phyloP scores from a whole-genome alignment of 2,113 vertebrate species.

The Cyprinodon tularosa region DNA sequence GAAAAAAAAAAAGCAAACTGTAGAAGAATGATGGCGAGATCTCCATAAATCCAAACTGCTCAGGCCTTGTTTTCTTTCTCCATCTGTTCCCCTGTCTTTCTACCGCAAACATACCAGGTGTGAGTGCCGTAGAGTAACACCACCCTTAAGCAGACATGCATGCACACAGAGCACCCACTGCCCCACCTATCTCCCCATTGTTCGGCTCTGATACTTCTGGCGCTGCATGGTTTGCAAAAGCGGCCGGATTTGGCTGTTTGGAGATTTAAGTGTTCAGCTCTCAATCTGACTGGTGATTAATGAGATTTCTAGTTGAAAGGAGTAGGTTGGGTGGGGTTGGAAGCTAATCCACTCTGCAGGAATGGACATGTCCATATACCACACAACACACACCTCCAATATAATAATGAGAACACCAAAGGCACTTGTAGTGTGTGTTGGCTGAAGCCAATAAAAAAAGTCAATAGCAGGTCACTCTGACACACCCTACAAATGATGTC shows the following conservation, averaged over 20 bases:
- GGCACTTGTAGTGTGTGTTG: too few relatives aligned
- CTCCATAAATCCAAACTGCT: conserved; percentile 16
- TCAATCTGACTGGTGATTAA: conserved; percentile 59
- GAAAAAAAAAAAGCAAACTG: neutral
- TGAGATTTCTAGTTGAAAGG: conserved; percentile 24
- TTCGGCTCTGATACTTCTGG: conserved; percentile 10
- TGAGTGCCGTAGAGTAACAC: conserved; percentile 49
- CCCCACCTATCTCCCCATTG: conserved; percentile 27
- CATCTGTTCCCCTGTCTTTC: conserved; percentile 50
- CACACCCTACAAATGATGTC: conserved; percentile 1
- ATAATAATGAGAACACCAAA: conserved; percentile 4
- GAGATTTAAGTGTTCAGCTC: conserved; percentile 31
- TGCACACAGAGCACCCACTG: conserved; percentile 26
- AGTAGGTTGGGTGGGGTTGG: conserved; percentile 21
- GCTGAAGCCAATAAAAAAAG: conserved; percentile 1
- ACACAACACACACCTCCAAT: conserved; percentile 9
- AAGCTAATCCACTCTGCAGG: conserved; percentile 48
- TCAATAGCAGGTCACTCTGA: conserved; percentile 4
- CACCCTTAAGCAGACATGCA: conserved; percentile 43
- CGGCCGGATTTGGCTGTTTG: conserved; percentile 41
- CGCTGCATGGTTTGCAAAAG: conserved; percentile 40
- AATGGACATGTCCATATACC: conserved; percentile 14
- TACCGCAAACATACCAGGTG: conserved; percentile 58
- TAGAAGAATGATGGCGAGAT: conserved; percentile 4
- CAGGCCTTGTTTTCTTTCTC: conserved; percentile 31